Base-by-base conservation (phyloP, 2,797 vertebrate genomes). In the Neostethus bicornis region DNA sequence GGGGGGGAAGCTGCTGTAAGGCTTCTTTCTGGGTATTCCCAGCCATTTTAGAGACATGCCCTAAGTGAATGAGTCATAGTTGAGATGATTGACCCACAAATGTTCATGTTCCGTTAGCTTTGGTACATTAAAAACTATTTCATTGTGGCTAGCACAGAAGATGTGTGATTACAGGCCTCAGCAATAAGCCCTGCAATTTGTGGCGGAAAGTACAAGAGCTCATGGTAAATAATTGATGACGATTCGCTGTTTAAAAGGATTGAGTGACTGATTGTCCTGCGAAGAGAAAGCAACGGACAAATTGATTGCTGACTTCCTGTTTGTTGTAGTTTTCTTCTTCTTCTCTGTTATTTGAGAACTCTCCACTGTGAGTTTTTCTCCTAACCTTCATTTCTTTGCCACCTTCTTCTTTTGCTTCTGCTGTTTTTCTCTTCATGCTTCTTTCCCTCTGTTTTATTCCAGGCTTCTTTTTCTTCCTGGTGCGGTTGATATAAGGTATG, bases 141-240 rank as follows among this genome's bases (percentile, higher is more conserved):
- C n/a, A n/a, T n/a, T n/a, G n/a, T 12, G 7, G 28, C 47, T 31
- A 66, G 66, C 68, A 56, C 51, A 31, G 48, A 63, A 50, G 66
- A 79, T 70, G 60, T 73, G 73, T 67, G 80, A 83, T 83, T 79
- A 82, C 74, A 80, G 73, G 38, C 43, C 51, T 72, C 56, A 4
- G 60, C 77, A 79, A 79, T 80, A 70, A 60, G 45, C 57, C n/a
- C 57, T 56, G 73, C 67, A 65, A 76, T 82, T 79, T 73, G 65
- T 71, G 38, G 61, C 69, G 73, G 75, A 75, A 72, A 73, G 73
- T 62, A 84, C 81, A 72, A 74, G 64, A 38, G 49, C 66, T 58
- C 49, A 61, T 45, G 51, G 37, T 79, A 23, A 83, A 86, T 80
- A 76, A 83, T 79, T 41, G 62, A 87, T 75, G 66, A 42, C 50